A percentile compares a stretch with the other conserved stretches of the same genome.
Conservation (phyloP, 1,140 invertebrate species). For the Solen grandis region DNA sequence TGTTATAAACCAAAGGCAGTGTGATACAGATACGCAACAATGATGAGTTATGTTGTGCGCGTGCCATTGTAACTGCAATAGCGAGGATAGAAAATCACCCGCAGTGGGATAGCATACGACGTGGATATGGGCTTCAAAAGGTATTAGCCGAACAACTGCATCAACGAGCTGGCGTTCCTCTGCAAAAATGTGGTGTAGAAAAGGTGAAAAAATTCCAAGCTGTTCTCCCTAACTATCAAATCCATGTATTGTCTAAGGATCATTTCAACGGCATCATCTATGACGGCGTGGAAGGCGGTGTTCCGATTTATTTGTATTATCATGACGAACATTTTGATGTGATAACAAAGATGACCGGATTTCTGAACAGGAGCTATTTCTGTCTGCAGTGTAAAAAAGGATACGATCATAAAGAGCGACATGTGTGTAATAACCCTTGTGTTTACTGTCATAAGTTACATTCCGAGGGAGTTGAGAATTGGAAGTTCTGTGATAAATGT, state of each 20-base stretch:
- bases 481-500: slow-evolving; percentile 23
- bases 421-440: slow-evolving; percentile 14
- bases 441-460: slow-evolving; percentile 27
- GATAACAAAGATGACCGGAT: too few species aligned
- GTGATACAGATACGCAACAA: slow-evolving; percentile 8
- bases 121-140: too few species aligned
- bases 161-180: not conserved
- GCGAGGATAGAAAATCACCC: slow-evolving; percentile 9
- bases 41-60: slow-evolving; percentile 19
- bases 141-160: slow-evolving; percentile 16
- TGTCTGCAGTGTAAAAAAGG: slow-evolving; percentile 27
- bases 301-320: too few species aligned
- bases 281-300: too few species aligned
- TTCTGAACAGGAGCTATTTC: slow-evolving; percentile 33
- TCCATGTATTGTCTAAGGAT: slow-evolving; percentile 6
- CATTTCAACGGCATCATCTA: too few species aligned
- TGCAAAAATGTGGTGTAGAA: slow-evolving; percentile 14
- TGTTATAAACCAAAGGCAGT: not conserved
- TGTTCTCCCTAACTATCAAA: not conserved
- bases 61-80: slow-evolving; percentile 12
- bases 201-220: slow-evolving; percentile 9
- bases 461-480: slow-evolving; percentile 23
- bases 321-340: too few species aligned
- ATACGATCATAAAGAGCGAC: too few species aligned
- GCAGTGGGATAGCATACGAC: slow-evolving; percentile 45